A percentile compares a stretch with the other conserved stretches of the same genome.
Evolutionary conservation across 2,888 invertebrate genomes (phyloP).

Genomic region (Caenorhabditis macrosperma): DNA sequence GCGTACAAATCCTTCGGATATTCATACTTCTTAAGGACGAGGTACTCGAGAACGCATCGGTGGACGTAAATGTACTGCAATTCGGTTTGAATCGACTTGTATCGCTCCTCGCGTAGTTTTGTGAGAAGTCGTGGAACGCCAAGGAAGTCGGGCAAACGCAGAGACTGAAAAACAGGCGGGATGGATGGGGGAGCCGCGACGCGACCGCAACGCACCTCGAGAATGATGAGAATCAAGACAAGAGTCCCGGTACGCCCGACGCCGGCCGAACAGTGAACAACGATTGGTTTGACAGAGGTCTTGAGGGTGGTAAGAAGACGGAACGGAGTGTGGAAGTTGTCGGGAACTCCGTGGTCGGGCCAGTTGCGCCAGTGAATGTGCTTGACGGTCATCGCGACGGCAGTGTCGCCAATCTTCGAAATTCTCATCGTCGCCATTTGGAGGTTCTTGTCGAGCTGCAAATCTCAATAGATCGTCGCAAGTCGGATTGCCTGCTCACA

Average conservation of each 20-base stretch:
- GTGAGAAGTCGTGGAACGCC: slow-evolving; percentile 46
- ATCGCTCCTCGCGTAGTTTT: slow-evolving; percentile 59
- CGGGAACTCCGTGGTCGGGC: slow-evolving; percentile 62
- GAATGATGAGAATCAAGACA: slow-evolving; percentile 37
- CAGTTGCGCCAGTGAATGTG: slow-evolving; percentile 56
- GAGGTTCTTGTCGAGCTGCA: slow-evolving; percentile 40
- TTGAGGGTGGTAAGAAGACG: slow-evolving; percentile 20
- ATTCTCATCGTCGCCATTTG: slow-evolving; percentile 28
- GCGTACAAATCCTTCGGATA: slow-evolving; percentile 14
- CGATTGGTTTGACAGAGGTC: slow-evolving; percentile 32
- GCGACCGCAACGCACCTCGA: slow-evolving; percentile 5
- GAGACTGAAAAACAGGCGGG: neutral
- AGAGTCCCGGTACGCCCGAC: slow-evolving; percentile 53
- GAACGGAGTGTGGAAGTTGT: slow-evolving; percentile 29
- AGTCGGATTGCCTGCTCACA: neutral
- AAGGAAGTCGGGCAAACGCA: slow-evolving; percentile 22
- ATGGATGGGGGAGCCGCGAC: neutral
- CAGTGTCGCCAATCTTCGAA: slow-evolving; percentile 15
- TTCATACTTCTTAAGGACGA: slow-evolving; percentile 28
- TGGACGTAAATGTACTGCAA: slow-evolving; percentile 70
- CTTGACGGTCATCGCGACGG: slow-evolving; percentile 10
- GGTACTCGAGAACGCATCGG: slow-evolving; percentile 65
- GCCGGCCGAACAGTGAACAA: slow-evolving; percentile 56
- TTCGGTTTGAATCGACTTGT: slow-evolving; percentile 60
- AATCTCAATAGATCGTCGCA: neutral